Evolutionary conservation across 2,113 vertebrate species (phyloP).

Genomic region (Theristicus caerulescens): DNA sequence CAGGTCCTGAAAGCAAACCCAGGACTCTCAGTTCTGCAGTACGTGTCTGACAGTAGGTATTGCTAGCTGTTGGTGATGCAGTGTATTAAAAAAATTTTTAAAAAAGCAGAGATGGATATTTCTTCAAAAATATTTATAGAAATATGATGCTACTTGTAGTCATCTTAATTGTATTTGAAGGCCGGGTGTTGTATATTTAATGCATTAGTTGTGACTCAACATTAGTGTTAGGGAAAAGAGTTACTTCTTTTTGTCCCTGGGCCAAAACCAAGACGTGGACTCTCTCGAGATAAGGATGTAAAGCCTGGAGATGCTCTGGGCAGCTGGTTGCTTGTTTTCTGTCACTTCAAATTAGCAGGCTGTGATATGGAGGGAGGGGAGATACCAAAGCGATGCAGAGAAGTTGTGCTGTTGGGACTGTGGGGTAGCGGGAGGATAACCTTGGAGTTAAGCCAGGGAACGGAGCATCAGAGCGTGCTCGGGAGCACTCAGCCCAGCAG

Average conservation of each 20-base stretch:
- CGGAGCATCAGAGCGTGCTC: rapidly evolving
- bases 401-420: neutral
- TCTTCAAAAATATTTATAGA: neutral
- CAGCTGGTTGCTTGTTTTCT: neutral
- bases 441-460: neutral
- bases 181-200: neutral
- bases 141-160: neutral
- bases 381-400: neutral
- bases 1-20: neutral
- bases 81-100: neutral
- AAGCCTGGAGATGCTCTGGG: neutral
- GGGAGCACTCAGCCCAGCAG: neutral
- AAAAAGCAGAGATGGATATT: neutral
- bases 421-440: neutral
- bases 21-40: neutral
- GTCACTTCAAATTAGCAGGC: neutral
- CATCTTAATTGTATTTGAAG: neutral
- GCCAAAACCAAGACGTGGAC: neutral
- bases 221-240: neutral
- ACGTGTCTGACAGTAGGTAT: neutral
- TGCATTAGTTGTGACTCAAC: neutral
- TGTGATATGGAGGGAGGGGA: neutral
- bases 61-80: neutral
- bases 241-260: neutral
- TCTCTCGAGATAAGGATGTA: neutral